phyloP scores from a whole-genome alignment of 2,113 vertebrate genomes.

The Tachysurus vachellii region DNA sequence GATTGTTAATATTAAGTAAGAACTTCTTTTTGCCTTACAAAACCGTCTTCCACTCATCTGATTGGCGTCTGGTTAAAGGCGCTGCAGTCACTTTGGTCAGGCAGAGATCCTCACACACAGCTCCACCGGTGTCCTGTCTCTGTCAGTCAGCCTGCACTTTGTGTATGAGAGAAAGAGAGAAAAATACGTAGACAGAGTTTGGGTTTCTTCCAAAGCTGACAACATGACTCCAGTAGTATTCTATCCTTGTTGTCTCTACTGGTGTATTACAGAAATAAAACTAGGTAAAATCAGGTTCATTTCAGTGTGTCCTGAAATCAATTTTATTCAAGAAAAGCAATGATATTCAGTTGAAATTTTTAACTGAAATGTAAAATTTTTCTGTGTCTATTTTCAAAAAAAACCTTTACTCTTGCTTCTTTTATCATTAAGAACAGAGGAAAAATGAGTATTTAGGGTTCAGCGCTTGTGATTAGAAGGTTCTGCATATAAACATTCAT shows the following conservation, averaged over 20 bases:
- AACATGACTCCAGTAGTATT: conserved; percentile 1
- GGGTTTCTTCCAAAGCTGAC: conserved; percentile 11
- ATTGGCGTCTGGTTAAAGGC: conserved; percentile 39
- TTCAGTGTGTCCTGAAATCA: conserved; percentile 2
- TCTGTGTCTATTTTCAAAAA: neutral
- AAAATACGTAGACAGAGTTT: neutral
- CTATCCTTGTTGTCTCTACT: neutral
- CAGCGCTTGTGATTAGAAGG: neutral
- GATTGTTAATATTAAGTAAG: conserved; percentile 39
- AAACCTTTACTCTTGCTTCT: neutral
- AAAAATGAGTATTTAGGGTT: neutral
- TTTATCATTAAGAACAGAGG: neutral
- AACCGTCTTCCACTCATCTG: conserved; percentile 18
- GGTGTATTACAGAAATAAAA: conserved; percentile 8
- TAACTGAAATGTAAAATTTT: too few species aligned
- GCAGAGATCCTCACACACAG: conserved; percentile 6
- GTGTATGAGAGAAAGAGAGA: conserved; percentile 11
- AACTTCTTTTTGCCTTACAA: neutral
- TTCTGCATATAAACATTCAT: neutral
- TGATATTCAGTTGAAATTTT: neutral
- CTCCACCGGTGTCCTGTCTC: conserved; percentile 15
- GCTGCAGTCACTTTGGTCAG: conserved; percentile 35
- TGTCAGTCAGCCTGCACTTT: conserved; percentile 33
- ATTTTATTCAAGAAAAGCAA: conserved; percentile 18
- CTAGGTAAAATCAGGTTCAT: conserved; percentile 14